Percentiles rank a stretch among this genome's conserved stretches.
Evolutionary conservation across 1,140 invertebrate genomes (phyloP).

Genomic region (Matsumurasca onukii): DNA sequence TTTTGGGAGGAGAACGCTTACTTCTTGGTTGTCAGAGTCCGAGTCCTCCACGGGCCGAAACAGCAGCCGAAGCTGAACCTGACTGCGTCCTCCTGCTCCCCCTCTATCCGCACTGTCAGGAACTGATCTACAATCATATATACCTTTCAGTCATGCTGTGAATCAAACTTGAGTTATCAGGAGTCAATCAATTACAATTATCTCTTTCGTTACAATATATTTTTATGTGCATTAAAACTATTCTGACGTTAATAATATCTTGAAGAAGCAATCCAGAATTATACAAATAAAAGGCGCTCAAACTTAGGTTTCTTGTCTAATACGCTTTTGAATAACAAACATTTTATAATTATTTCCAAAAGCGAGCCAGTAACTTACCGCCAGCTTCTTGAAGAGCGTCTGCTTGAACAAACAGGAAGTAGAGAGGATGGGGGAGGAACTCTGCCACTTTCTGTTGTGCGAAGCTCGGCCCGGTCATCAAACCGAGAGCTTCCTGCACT

Average conservation of each 20-base stretch:
- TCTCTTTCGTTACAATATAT: conserved; percentile 19
- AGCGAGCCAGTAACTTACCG: conserved; percentile 39
- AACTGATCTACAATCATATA: background rate
- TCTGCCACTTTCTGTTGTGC: conserved; percentile 72
- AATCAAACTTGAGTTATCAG: background rate
- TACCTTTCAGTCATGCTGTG: background rate
- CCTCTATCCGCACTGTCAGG: conserved; percentile 46
- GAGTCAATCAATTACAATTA: background rate
- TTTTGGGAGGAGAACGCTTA: too few relatives aligned
- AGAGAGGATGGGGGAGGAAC: conserved; percentile 79
- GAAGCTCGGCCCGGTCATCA: conserved; percentile 75
- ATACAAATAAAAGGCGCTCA: too few relatives aligned
- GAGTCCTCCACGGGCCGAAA: conserved; percentile 48
- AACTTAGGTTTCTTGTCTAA: too few relatives aligned
- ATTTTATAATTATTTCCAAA: too few relatives aligned
- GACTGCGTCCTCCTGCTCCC: conserved; percentile 56
- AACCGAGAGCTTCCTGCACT: conserved; percentile 82
- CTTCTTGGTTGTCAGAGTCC: conserved; percentile 50
- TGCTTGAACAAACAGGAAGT: conserved; percentile 84
- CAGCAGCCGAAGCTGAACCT: conserved; percentile 45
- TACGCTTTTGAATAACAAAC: too few relatives aligned
- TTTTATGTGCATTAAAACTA: background rate
- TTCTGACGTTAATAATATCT: background rate
- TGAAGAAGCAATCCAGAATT: background rate
- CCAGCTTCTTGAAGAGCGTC: conserved; percentile 75